Evolutionary conservation across 2,113 vertebrate genomes (phyloP).

Genomic region (Panthera tigris): DNA sequence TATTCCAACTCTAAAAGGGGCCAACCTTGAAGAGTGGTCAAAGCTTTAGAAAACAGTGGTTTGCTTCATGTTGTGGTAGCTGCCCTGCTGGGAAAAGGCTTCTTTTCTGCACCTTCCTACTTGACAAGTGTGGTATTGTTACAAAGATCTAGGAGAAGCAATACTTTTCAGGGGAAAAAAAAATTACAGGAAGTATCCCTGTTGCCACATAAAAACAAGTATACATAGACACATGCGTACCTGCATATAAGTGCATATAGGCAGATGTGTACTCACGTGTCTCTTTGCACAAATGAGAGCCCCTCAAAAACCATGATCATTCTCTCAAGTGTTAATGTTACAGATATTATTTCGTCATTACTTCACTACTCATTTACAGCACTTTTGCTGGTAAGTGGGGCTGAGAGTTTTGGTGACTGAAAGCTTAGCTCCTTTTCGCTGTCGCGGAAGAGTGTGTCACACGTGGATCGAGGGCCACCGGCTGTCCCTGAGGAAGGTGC

Average conservation of each 20-base stretch:
- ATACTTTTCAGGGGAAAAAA: constrained; percentile 37
- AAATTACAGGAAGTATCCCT: constrained; percentile 21
- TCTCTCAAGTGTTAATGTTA: not conserved
- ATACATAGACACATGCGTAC: not conserved
- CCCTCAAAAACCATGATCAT: not conserved
- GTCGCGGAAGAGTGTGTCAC: rapidly evolving
- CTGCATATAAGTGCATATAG: not conserved
- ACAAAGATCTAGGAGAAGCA: constrained; percentile 31
- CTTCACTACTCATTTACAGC: not conserved
- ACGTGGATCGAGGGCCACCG: rapidly evolving
- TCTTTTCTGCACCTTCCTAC: not conserved
- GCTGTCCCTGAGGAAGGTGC: not conserved
- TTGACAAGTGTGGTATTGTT: not conserved
- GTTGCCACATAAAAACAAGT: constrained; percentile 33
- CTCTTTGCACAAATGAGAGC: not conserved
- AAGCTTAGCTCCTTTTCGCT: not conserved
- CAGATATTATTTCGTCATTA: not conserved
- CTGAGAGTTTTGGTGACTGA: not conserved
- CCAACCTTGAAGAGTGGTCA: constrained; percentile 27
- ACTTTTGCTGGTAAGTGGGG: not conserved
- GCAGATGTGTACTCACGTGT: not conserved
- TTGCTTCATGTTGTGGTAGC: not conserved
- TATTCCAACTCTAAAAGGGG: constrained; percentile 29
- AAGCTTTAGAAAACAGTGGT: not conserved
- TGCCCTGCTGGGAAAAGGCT: constrained; percentile 45